Percentiles rank a stretch among this genome's conserved stretches.
phyloP scores from a whole-genome alignment of 2,888 invertebrate species.

The Leucoma salicis region DNA sequence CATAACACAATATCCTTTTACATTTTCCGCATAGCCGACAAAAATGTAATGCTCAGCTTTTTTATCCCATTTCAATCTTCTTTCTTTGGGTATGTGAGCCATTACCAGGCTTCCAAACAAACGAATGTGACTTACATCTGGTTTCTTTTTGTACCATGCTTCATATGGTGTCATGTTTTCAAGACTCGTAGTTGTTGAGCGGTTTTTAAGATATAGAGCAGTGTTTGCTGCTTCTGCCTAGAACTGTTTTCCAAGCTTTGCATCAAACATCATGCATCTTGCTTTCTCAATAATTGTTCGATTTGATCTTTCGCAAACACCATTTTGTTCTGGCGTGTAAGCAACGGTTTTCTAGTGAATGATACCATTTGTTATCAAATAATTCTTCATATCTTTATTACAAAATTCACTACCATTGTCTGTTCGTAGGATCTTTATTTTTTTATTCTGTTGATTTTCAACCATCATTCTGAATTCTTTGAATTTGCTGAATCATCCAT shows the following conservation, averaged over 20 bases:
- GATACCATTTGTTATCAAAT: not conserved
- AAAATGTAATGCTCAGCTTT: conserved; percentile 6
- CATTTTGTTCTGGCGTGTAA: conserved; percentile 6
- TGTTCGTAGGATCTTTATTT: not conserved
- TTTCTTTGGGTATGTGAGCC: conserved; percentile 11
- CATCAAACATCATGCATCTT: not conserved
- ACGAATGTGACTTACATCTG: not conserved
- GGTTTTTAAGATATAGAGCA: conserved; percentile 7
- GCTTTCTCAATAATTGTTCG: not conserved
- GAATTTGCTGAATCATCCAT: conserved; percentile 2
- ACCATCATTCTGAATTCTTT: conserved; percentile 4
- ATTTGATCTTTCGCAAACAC: conserved; percentile 4
- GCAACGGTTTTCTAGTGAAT: conserved; percentile 1
- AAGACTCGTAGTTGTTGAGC: not conserved
- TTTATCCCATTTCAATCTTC: conserved; percentile 3
- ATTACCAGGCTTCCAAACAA: conserved; percentile 11
- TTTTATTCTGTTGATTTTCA: conserved; percentile 1
- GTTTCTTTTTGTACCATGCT: not conserved
- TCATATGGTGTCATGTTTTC: conserved; percentile 1
- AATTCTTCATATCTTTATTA: not conserved
- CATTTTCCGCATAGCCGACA: conserved; percentile 4
- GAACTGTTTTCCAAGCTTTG: conserved; percentile 5
- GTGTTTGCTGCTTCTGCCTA: conserved; percentile 10
- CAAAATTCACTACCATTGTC: not conserved
- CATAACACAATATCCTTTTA: conserved; percentile 10